phyloP scores from a whole-genome alignment of 53 echinoderm and acorn worm genomes.

The Glandiceps talaboti region DNA sequence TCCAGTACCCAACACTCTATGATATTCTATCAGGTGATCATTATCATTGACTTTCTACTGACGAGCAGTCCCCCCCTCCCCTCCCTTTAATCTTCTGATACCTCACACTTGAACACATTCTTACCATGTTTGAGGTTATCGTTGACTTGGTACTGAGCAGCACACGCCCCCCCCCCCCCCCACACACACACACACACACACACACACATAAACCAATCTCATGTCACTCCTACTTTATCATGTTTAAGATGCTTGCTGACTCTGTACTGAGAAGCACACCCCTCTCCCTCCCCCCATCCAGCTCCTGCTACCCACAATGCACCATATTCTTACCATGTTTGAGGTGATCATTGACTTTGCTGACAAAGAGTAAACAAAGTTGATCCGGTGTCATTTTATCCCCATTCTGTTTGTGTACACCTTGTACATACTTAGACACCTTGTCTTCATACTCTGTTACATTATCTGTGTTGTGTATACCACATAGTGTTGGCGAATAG shows the following conservation, averaged over 20 bases:
- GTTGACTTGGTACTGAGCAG: no score
- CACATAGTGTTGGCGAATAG: slow-evolving; percentile 23
- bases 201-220: neutral
- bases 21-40: no score
- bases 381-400: neutral
- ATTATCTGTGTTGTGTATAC: neutral
- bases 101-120: no score
- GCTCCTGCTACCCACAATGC: no score
- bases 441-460: neutral
- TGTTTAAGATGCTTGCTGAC: neutral
- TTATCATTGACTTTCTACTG: no score
- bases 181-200: neutral
- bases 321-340: neutral
- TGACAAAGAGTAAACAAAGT: neutral
- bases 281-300: no score
- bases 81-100: no score
- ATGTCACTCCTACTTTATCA: neutral
- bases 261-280: no score
- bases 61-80: no score
- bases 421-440: neutral
- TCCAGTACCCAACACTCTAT: no score
- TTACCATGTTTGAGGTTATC: no score
- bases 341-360: neutral
- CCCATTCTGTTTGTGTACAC: neutral
- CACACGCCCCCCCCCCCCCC: no score